A percentile compares a stretch with the other conserved stretches of the same genome.
Conservation (phyloP, 2,797 vertebrate species). For the Lacerta viridis region DNA sequence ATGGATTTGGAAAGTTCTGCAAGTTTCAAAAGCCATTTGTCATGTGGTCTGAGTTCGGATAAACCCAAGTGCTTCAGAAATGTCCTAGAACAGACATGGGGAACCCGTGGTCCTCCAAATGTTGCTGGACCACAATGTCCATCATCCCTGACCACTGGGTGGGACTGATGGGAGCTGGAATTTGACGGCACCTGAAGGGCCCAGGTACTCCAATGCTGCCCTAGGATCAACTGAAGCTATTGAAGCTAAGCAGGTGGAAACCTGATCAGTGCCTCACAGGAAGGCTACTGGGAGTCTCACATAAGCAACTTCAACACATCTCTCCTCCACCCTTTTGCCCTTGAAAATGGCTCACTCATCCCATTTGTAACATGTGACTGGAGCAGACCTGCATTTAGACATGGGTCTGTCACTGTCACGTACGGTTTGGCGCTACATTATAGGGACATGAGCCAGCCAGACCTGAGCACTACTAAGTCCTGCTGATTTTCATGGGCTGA, state of each 20-base stretch:
- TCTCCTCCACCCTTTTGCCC: neutral
- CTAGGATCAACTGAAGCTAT: neutral
- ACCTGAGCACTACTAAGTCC: neutral
- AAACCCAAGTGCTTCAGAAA: neutral
- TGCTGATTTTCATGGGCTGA: neutral
- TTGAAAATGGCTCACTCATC: neutral
- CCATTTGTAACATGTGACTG: neutral
- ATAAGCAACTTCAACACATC: neutral
- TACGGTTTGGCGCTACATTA: neutral
- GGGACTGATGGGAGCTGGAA: too few species aligned
- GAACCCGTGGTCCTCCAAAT: too few species aligned
- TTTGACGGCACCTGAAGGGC: too few species aligned
- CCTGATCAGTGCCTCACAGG: neutral
- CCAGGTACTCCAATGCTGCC: too few species aligned
- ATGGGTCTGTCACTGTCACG: neutral
- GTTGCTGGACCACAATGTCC: too few species aligned
- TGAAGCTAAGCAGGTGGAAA: neutral
- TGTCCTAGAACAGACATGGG: too few species aligned
- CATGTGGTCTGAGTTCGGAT: neutral
- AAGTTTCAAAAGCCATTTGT: neutral
- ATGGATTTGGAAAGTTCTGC: neutral
- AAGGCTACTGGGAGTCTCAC: neutral
- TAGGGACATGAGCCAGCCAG: neutral
- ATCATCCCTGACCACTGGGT: too few species aligned
- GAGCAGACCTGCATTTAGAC: neutral